Evolutionary conservation across 2,113 vertebrate genomes (phyloP), one percentile per base, ranked within the genome.

Genomic region (Grallaria varia): DNA sequence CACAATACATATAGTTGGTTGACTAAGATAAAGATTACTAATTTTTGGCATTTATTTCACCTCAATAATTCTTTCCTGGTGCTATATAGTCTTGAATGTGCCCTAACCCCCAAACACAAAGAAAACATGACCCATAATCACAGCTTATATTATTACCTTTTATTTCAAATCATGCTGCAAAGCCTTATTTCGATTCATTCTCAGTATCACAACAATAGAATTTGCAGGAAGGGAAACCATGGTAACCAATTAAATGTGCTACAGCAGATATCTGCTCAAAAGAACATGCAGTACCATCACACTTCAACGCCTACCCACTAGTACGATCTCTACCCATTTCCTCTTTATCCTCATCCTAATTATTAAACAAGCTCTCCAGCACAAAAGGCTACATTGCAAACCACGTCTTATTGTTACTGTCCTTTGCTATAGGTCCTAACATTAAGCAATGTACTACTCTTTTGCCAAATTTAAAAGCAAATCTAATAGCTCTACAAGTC

Each of bases 161-260:
- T 73, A 88, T 92, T 81, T 71, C 88, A 37, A 94, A 79, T 95
- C 89, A 93, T 93, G 89, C 95, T 89, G 89, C 74, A 95, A 91
- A 97, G 96, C 91, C 93, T 96, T 97, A 96, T 96, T 97, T 96
- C 24, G 25, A 95, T 91, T 97, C 94, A 91, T 97, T 92, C 91
- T 87, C 94, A 91, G 96, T 90, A 97, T 96, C 84, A 96, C 96
- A 97, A 97, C 96, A 97, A 97, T 95, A 97, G 96, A 94, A 94
- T 95, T 96, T 98, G 96, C 95, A 97, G 97, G 95, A 97, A 97
- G 95, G 42, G 97, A 98, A 98, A 98, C 98, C 98, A 98, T 98
- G 98, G 98, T 87, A 98, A 98, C 98, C 89, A 98, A 75, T 96
- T 95, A 97, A 98, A 97, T 94, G 97, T 96, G 87, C 92, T 95